Conservation (phyloP, 2,113 vertebrate genomes). For the Xenopus borealis region DNA sequence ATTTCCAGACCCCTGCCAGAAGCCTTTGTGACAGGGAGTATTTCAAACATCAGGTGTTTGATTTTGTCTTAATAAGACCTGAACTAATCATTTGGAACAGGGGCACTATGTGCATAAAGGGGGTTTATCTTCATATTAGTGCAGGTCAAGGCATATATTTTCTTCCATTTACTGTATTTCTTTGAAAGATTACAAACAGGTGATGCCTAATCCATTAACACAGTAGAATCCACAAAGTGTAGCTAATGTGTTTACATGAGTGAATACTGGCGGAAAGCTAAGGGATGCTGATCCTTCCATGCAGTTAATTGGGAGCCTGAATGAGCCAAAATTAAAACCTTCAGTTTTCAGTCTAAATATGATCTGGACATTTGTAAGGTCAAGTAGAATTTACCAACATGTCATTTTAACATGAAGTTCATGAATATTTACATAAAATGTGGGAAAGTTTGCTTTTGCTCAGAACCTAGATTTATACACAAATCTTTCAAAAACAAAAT, state of each 20-base stretch:
- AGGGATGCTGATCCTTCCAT: slow-evolving; percentile 18
- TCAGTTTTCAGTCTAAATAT: slow-evolving; percentile 1
- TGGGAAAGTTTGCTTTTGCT: too few relatives aligned
- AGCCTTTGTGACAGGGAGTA: not conserved
- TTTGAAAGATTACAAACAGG: slow-evolving; percentile 45
- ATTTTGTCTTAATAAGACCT: slow-evolving; percentile 30
- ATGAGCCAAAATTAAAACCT: slow-evolving; percentile 29
- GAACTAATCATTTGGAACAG: slow-evolving; percentile 40
- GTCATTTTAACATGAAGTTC: too few relatives aligned
- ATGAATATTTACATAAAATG: too few relatives aligned
- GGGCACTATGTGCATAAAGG: slow-evolving; percentile 14
- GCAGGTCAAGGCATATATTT: slow-evolving; percentile 34
- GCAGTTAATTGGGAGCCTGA: slow-evolving; percentile 21
- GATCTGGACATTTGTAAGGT: not conserved
- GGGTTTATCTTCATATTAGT: slow-evolving; percentile 37
- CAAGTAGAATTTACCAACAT: too few relatives aligned
- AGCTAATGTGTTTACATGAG: slow-evolving; percentile 43
- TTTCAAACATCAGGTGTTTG: slow-evolving; percentile 33
- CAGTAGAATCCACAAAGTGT: slow-evolving; percentile 39
- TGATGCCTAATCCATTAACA: slow-evolving; percentile 43
- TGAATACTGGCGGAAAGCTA: slow-evolving; percentile 31
- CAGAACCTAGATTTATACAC: too few relatives aligned
- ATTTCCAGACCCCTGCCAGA: too few relatives aligned
- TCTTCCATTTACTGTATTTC: slow-evolving; percentile 40
- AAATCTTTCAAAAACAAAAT: slow-evolving; percentile 5